These are phyloP conservation scores for Psilopsiagon aymara DNA, from an alignment of 2,113 vertebrate species.

Conservation along the genomic window DNA sequence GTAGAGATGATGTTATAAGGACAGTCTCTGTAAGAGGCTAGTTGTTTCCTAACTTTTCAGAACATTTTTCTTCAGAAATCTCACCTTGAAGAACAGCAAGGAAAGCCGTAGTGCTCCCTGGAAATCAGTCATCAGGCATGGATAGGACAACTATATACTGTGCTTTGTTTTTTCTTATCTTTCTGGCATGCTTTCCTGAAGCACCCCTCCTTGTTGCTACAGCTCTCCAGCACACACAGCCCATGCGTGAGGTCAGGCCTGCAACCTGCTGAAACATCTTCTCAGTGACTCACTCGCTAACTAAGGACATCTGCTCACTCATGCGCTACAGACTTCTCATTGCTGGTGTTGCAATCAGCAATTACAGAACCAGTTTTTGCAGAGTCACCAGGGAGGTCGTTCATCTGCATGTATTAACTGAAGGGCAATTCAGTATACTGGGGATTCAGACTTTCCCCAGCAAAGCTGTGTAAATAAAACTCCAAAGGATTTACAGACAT, in stretches of 20 bases:
- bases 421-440: neutral
- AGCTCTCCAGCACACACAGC: neutral
- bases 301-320: neutral
- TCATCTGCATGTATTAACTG: neutral
- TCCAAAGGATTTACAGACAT: neutral
- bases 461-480: neutral
- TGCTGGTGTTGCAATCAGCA: neutral
- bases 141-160: neutral
- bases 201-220: neutral
- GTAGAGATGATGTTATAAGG: neutral
- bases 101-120: neutral
- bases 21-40: neutral
- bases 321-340: rapidly evolving
- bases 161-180: too few relatives aligned
- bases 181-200: too few relatives aligned
- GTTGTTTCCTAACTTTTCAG: neutral
- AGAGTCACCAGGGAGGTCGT: neutral
- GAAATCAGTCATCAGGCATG: neutral
- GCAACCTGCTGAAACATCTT: neutral
- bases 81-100: neutral
- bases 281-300: rapidly evolving
- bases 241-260: neutral
- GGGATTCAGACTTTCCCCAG: neutral
- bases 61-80: neutral
- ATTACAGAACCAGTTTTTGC: neutral